Evolutionary conservation across 2,888 invertebrate species (phyloP).

Genomic region (Silvanus unidentatus): DNA sequence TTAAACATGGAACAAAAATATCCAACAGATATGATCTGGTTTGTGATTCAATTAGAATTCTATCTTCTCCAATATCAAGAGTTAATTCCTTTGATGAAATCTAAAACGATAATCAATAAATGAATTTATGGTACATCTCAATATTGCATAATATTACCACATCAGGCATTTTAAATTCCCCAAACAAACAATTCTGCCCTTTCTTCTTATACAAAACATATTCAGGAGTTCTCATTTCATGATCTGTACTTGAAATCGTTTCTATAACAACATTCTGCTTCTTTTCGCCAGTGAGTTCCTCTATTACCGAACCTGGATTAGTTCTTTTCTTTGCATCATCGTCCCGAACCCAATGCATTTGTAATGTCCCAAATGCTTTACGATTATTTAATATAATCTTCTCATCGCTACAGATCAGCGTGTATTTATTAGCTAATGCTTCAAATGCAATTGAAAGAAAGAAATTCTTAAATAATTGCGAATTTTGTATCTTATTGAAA

Average conservation of each 20-base stretch:
- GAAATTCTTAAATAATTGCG: conserved; percentile 69
- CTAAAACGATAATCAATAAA: conserved; percentile 41
- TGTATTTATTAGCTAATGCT: conserved; percentile 60
- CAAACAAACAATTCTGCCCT: conserved; percentile 52
- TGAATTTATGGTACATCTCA: background rate
- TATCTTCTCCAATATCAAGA: conserved; percentile 69
- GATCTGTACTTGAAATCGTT: conserved; percentile 30
- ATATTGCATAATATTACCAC: conserved; percentile 43
- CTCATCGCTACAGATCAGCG: conserved; percentile 60
- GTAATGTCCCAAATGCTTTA: conserved; percentile 67
- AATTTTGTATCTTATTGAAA: conserved; percentile 66
- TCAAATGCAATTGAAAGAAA: conserved; percentile 75
- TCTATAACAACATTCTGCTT: conserved; percentile 34
- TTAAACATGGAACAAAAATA: conserved; percentile 61
- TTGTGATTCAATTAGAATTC: conserved; percentile 61
- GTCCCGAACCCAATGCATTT: conserved; percentile 66
- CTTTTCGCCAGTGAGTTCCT: conserved; percentile 25
- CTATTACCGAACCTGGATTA: conserved; percentile 16
- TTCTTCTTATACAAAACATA: conserved; percentile 57
- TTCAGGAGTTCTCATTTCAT: conserved; percentile 47
- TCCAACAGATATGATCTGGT: conserved; percentile 59
- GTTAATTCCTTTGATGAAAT: conserved; percentile 56
- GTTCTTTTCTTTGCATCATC: conserved; percentile 46
- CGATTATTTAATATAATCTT: conserved; percentile 66
- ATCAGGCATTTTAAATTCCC: conserved; percentile 58